Evolutionary conservation across 2,113 vertebrate genomes (phyloP).

Genomic region (Saimiri boliviensis): DNA sequence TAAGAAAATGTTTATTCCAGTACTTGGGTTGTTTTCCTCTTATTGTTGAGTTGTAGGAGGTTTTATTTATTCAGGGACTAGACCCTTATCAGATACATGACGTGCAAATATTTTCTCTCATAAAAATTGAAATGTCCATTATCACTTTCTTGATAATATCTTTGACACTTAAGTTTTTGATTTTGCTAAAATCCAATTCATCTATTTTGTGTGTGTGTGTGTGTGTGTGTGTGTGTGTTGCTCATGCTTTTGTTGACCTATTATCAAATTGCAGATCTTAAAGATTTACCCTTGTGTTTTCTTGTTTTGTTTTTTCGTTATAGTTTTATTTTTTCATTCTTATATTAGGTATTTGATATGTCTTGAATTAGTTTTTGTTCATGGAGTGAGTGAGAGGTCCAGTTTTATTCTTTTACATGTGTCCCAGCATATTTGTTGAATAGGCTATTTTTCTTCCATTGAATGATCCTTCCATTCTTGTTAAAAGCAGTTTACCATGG

Average conservation of each 20-base stretch:
- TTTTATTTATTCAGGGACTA: neutral
- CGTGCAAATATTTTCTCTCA: neutral
- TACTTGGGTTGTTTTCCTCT: neutral
- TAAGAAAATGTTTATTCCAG: neutral
- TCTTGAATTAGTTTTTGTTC: neutral
- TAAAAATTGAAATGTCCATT: neutral
- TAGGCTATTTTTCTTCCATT: neutral
- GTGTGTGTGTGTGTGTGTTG: no score
- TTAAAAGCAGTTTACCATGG: neutral
- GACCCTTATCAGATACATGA: neutral
- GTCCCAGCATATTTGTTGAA: neutral
- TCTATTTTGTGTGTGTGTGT: neutral
- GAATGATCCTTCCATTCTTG: neutral
- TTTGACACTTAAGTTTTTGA: neutral
- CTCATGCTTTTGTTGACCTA: neutral
- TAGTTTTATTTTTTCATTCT: neutral
- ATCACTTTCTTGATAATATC: neutral
- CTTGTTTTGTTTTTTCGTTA: neutral
- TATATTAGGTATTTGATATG: neutral
- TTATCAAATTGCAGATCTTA: neutral
- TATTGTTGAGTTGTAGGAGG: neutral
- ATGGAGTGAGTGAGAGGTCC: no score
- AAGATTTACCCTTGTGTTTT: neutral
- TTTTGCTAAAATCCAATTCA: neutral
- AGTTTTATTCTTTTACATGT: neutral